These are phyloP conservation scores for Ennomos fuscantarius DNA, from an alignment of 2,888 invertebrate species.

Conservation along the genomic window DNA sequence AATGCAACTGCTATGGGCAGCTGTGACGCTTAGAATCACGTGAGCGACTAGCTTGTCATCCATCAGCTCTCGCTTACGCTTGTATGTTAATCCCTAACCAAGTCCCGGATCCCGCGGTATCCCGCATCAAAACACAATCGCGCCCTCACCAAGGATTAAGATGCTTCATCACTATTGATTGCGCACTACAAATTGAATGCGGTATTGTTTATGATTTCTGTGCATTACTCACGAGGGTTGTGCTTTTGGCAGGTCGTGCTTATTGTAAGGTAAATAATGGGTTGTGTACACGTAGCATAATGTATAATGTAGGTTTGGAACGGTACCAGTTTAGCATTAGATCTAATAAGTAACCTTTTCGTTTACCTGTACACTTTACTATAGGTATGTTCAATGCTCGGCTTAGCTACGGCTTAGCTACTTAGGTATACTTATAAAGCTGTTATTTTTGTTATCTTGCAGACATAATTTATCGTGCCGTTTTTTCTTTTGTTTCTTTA, in stretches of 20 bases:
- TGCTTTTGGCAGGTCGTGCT: slow-evolving; percentile 5
- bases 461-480: too few relatives aligned
- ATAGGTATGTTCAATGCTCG: too few relatives aligned
- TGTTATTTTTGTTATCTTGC: too few relatives aligned
- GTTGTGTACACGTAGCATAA: not conserved
- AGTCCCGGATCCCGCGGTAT: slow-evolving; percentile 50
- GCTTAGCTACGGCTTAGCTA: too few relatives aligned
- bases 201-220: slow-evolving; percentile 40
- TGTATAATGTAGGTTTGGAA: too few relatives aligned
- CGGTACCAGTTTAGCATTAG: too few relatives aligned
- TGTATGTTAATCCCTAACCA: slow-evolving; percentile 7
- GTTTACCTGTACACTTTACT: too few relatives aligned
- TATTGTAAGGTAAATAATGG: not conserved
- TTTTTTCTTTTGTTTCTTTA: too few relatives aligned
- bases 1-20: too few relatives aligned
- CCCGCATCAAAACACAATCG: slow-evolving; percentile 76
- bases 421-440: too few relatives aligned
- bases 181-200: slow-evolving; percentile 62
- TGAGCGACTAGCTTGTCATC: not conserved
- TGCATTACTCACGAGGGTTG: slow-evolving; percentile 6
- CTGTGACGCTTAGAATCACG: too few relatives aligned
- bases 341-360: too few relatives aligned
- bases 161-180: slow-evolving; percentile 66
- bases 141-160: slow-evolving; percentile 64
- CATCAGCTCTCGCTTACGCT: slow-evolving; percentile 24